Conservation (phyloP, 1,140 invertebrate species). For the Antheraea mylitta region DNA sequence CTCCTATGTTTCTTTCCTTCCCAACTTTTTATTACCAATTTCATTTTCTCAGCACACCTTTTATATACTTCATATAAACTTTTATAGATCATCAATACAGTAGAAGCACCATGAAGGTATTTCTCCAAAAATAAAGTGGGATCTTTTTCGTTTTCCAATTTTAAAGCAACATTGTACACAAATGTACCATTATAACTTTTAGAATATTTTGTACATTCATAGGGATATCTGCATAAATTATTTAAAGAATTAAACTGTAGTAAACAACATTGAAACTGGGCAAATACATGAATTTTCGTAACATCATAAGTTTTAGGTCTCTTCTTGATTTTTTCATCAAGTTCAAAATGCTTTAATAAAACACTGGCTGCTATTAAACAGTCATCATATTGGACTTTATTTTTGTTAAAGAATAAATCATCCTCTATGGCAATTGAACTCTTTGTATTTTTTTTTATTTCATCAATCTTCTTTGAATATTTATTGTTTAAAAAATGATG, state of each 20-base stretch:
- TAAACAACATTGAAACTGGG: slow-evolving; percentile 86
- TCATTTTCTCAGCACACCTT: slow-evolving; percentile 40
- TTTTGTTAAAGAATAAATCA: slow-evolving; percentile 60
- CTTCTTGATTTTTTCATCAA: slow-evolving; percentile 79
- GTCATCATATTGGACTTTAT: slow-evolving; percentile 78
- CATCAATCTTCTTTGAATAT: slow-evolving; percentile 57
- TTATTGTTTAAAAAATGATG: slow-evolving; percentile 69
- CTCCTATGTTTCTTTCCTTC: slow-evolving; percentile 39
- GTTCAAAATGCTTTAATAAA: slow-evolving; percentile 82
- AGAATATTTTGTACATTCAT: slow-evolving; percentile 75
- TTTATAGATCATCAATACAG: slow-evolving; percentile 71
- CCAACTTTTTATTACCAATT: slow-evolving; percentile 37
- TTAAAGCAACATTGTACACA: slow-evolving; percentile 84
- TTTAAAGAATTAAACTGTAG: slow-evolving; percentile 83
- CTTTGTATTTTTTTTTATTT: slow-evolving; percentile 45
- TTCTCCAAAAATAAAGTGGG: slow-evolving; percentile 76
- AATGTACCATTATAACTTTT: slow-evolving; percentile 86
- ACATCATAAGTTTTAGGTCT: slow-evolving; percentile 82
- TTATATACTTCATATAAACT: slow-evolving; percentile 53
- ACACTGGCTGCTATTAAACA: slow-evolving; percentile 80
- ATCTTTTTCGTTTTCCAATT: slow-evolving; percentile 78
- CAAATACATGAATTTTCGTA: slow-evolving; percentile 83
- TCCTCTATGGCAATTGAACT: slow-evolving; percentile 28
- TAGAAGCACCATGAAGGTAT: slow-evolving; percentile 73
- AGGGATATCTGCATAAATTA: slow-evolving; percentile 80